A percentile compares a stretch with the other conserved stretches of the same genome.
Evolutionary conservation across 2,888 invertebrate species (phyloP).

Genomic region (Alcis repandata): DNA sequence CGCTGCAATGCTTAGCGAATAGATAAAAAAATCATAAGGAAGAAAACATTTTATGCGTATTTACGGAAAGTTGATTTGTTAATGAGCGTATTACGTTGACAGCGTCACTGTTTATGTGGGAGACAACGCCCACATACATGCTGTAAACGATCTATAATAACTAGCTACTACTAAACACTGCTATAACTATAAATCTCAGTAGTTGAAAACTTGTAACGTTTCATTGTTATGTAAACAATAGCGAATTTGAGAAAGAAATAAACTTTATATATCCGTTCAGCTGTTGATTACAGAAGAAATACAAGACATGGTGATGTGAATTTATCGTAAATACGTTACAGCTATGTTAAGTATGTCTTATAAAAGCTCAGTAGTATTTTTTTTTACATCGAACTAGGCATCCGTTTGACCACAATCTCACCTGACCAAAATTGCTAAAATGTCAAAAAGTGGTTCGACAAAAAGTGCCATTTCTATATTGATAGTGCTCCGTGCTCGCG

Average conservation of each 20-base stretch:
- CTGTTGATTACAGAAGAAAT: neutral
- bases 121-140: neutral
- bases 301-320: neutral
- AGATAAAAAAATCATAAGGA: no score
- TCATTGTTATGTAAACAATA: slow-evolving; percentile 18
- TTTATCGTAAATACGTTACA: neutral
- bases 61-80: no score
- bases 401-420: no score
- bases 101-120: neutral
- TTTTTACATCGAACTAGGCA: no score
- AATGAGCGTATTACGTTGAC: no score
- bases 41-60: neutral
- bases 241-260: slow-evolving; percentile 1
- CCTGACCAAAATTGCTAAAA: no score
- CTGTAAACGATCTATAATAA: neutral
- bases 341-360: neutral
- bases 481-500: slow-evolving; percentile 24
- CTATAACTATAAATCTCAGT: slow-evolving; percentile 4
- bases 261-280: slow-evolving; percentile 4
- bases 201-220: slow-evolving; percentile 1
- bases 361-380: neutral
- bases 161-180: neutral
- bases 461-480: slow-evolving; percentile 15
- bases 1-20: no score
- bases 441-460: neutral